A percentile compares a stretch with the other conserved stretches of the same genome.
Conservation (phyloP, 2,797 vertebrate species). For the Lutjanus campechanus region DNA sequence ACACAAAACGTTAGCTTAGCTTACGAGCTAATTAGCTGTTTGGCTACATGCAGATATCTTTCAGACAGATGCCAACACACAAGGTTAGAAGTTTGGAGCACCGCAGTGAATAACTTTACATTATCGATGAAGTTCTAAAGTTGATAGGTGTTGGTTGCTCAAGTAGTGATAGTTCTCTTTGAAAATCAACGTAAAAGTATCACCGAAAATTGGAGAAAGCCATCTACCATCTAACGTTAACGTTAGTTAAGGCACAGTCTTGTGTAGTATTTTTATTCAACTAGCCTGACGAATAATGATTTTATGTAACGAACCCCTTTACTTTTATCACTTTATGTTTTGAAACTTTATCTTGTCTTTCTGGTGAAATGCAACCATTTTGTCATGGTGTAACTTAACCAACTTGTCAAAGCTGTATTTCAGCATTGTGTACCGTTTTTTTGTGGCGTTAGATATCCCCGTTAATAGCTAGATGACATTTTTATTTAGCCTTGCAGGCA, state of each 20-base stretch:
- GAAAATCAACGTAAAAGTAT: slow-evolving; percentile 2
- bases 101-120: not conserved
- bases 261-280: not conserved
- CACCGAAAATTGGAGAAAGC: slow-evolving; percentile 12
- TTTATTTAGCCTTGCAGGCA: not conserved
- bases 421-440: not conserved
- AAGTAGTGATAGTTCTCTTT: not conserved
- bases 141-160: not conserved
- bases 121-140: not conserved
- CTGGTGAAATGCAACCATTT: not conserved
- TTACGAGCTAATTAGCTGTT: slow-evolving; percentile 68
- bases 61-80: slow-evolving; percentile 17
- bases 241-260: not conserved
- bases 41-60: slow-evolving; percentile 23
- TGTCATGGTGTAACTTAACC: not conserved
- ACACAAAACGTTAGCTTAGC: slow-evolving; percentile 70
- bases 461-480: slow-evolving; percentile 1
- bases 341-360: not conserved
- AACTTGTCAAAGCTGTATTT: not conserved
- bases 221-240: not conserved
- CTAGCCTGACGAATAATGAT: not conserved
- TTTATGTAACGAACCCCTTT: not conserved
- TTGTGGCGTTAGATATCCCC: not conserved
- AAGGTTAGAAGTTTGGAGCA: not conserved
- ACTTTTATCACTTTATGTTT: not conserved